Evolutionary conservation across 2,113 vertebrate genomes (phyloP).

Genomic region (Rhineura floridana): DNA sequence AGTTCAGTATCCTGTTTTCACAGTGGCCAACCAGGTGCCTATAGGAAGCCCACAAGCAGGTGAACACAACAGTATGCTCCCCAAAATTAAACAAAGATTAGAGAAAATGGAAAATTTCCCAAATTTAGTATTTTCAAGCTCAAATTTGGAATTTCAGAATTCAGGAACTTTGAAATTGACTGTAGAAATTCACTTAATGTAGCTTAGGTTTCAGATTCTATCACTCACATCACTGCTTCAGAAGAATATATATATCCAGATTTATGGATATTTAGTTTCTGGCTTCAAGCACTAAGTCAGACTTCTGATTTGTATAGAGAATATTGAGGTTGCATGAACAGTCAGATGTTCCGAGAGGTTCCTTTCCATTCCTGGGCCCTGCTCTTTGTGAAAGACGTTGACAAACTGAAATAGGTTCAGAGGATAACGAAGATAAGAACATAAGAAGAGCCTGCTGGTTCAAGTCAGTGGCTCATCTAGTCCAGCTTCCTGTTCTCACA

Average conservation of each 20-base stretch:
- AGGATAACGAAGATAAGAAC: not conserved
- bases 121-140: not conserved
- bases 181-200: not conserved
- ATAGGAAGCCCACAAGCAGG: too few relatives aligned
- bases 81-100: not conserved
- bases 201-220: not conserved
- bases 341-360: not conserved
- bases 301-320: not conserved
- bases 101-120: not conserved
- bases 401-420: not conserved
- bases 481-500: too few relatives aligned
- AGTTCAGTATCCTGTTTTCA: too few relatives aligned
- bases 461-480: too few relatives aligned
- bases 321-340: not conserved
- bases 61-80: too few relatives aligned
- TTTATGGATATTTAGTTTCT: not conserved
- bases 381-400: not conserved
- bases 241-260: not conserved
- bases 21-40: too few relatives aligned
- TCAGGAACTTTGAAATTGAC: not conserved
- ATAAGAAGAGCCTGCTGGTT: too few relatives aligned
- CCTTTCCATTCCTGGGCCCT: not conserved
- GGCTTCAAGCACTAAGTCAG: not conserved
- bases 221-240: not conserved
- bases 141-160: not conserved